Conservation (phyloP, 2,113 vertebrate genomes). For the Trinectes maculatus region DNA sequence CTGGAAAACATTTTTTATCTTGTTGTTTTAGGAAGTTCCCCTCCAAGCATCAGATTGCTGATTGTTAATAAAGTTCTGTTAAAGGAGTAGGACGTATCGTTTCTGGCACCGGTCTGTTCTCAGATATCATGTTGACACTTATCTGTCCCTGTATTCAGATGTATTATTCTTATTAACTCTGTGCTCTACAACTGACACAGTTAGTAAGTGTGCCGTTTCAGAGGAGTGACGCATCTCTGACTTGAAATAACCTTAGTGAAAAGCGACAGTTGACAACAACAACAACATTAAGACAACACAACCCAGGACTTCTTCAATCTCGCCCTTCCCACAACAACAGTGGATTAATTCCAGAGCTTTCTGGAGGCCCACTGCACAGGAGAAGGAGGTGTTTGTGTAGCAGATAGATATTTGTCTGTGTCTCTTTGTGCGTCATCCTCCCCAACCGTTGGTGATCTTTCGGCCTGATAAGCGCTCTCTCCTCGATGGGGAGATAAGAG, state of each 20-base stretch:
- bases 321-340: conserved; percentile 14
- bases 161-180: too few species aligned
- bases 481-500: conserved; percentile 77
- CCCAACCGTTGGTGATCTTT: conserved; percentile 79
- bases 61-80: too few species aligned
- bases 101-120: too few species aligned
- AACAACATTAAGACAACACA: not conserved
- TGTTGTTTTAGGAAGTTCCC: too few species aligned
- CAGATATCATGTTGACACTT: too few species aligned
- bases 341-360: conserved; percentile 52
- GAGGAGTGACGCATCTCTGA: too few species aligned
- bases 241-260: not conserved
- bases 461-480: conserved; percentile 76
- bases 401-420: conserved; percentile 82
- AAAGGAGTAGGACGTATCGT: too few species aligned
- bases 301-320: not conserved
- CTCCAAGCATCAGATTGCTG: too few species aligned
- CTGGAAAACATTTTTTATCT: too few species aligned
- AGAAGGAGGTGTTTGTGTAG: conserved; percentile 69
- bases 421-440: conserved; percentile 84
- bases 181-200: too few species aligned
- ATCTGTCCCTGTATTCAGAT: too few species aligned
- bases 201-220: too few species aligned
- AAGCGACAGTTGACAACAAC: not conserved
- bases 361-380: conserved; percentile 46